phyloP scores from a whole-genome alignment of 1,140 invertebrate species.

The Neomicropteryx cornuta region DNA sequence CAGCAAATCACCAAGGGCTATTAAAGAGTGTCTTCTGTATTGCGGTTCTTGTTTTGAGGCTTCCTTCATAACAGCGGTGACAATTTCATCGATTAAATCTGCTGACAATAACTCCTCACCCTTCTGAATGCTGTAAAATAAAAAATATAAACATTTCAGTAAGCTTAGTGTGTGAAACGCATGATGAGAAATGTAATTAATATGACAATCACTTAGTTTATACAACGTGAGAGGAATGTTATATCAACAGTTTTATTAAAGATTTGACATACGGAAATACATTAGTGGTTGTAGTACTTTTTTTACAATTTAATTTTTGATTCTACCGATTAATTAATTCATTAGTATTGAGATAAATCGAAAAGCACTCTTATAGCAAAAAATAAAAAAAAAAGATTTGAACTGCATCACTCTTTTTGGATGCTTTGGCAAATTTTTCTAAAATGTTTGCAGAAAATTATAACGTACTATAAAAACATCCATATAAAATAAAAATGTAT shows the following conservation, averaged over 20 bases:
- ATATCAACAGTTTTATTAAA: neutral
- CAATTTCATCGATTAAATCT: conserved; percentile 36
- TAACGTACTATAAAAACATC: too few relatives aligned
- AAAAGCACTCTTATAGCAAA: too few relatives aligned
- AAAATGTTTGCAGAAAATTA: too few relatives aligned
- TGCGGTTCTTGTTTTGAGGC: conserved; percentile 64
- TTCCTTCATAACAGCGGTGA: conserved; percentile 64
- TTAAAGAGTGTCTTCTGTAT: conserved; percentile 66
- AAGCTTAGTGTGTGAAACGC: too few relatives aligned
- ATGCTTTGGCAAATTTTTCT: too few relatives aligned
- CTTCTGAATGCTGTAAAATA: conserved; percentile 25
- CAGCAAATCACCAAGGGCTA: conserved; percentile 60
- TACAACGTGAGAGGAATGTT: too few relatives aligned
- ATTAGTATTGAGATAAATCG: conserved; percentile 4
- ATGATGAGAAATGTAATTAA: too few relatives aligned
- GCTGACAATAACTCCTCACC: conserved; percentile 26
- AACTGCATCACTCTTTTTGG: too few relatives aligned
- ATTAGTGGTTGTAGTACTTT: neutral
- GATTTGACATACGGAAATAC: neutral
- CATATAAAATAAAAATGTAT: too few relatives aligned
- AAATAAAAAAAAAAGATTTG: too few relatives aligned
- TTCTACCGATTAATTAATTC: conserved; percentile 1
- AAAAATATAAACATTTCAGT: too few relatives aligned
- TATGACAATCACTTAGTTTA: too few relatives aligned
- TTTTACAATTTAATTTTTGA: neutral